Evolutionary conservation across 2,888 invertebrate genomes (phyloP), one percentile per base, ranked within the genome.

Genomic region (Heliconius ethilla): DNA sequence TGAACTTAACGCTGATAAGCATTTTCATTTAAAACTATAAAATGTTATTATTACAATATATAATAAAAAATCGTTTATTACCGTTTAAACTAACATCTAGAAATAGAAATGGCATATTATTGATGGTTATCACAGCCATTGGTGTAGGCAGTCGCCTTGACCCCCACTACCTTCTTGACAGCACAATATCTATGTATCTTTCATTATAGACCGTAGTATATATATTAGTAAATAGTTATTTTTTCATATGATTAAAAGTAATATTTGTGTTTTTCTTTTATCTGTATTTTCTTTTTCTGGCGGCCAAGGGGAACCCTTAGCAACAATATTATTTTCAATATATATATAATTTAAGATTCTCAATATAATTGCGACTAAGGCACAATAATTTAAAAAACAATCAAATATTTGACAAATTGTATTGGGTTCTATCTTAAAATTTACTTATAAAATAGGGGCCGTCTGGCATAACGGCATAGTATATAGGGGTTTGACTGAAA

Each of bases 51-150:
- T 51, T 22, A 10, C 3, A n/a, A 59, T 11, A n/a, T 59, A 11
- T n/a, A 59, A 59, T 1, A 10, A n/a, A 59, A n/a, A 10, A 59
- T 11, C 59, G 22, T 59, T 59, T 59, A 59, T 59, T n/a, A 59
- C 10, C n/a, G 4, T 59, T 59, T n/a, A 59, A 59, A n/a, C 9
- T 59, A n/a, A 6, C 5, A 37, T 25, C 7, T 33, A 72, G 25
- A 59, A 59, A 59, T 72, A 37, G 55, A 55, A 72, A 59, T 59
- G 59, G 33, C 29, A n/a, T 72, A 55, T 72, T 25, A 37, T 74
- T 73, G 40, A 74, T 63, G 63, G 25, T 25, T 40, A 15, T 18
- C 25, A 37, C 33, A 59, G 72, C 33, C 73, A 18, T 62, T 40
- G 25, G 37, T 62, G 40, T 62, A 37, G 37, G 18, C 55, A n/a